Base-by-base conservation (phyloP, 2,113 vertebrate genomes). In the Archocentrus centrarchus region DNA sequence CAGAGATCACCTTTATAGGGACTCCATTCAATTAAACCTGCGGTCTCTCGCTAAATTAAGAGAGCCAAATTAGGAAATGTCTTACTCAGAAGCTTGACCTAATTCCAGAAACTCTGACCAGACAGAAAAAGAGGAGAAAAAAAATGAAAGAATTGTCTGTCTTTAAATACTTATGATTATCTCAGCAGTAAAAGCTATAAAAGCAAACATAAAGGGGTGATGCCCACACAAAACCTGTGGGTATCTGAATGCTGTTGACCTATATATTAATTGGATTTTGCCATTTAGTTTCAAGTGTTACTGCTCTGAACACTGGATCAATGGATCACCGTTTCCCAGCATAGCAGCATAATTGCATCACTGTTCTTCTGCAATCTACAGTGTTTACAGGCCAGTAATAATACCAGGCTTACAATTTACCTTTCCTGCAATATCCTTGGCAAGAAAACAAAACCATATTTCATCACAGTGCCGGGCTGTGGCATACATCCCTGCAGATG, bases 11-110 rank as follows among this genome's bases (percentile, higher is more conserved):
- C 59, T 61, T 66, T 81, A 89, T 81, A 88, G 9, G 75, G 27
- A 77, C 55, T 59, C 3, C 18, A 68, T 39, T 83, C 59, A 85
- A 11, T 32, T 62, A 58, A 88, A 63, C 18, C 11, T 24, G 15
- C 66, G 24, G 37, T 44, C 39, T 85, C 61, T 90, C 44, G 73
- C 82, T 86, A 44, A 79, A 63, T 8, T n/a, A 39, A 20, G 66
- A 53, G 10, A 53, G 10, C 41, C 15, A 61, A 27, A 70, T 13
- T 14, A 47, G 5, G 22, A 58, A 59, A 81, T n/a, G 53, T 22
- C 53, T 61, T 73, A n/a, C 80, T 79, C 75, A 62, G n/a, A 81
- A 75, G 58, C 18, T 79, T 92, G 91, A 89, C 83, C 87, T 73
- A 88, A 55, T 86, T 93, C 27, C 66, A 82, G 75, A 82, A 57